phyloP scores from a whole-genome alignment of 2,797 vertebrate species.

The Mareca penelope region DNA sequence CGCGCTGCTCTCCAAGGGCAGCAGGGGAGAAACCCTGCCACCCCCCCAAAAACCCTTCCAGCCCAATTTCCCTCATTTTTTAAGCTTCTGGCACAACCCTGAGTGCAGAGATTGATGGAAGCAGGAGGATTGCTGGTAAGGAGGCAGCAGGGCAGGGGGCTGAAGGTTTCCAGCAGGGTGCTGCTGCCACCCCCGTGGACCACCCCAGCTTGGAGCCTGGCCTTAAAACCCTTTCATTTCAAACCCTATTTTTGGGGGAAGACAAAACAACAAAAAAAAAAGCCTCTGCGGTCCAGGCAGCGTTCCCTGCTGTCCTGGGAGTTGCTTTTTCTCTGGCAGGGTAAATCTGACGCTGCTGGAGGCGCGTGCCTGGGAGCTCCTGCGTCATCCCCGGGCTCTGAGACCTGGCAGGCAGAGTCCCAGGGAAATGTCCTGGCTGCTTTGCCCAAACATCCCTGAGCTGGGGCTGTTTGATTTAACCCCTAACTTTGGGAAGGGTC shows the following conservation, averaged over 20 bases:
- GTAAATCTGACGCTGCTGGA: not conserved
- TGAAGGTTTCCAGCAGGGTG: not conserved
- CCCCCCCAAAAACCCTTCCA: not conserved
- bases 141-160: not conserved
- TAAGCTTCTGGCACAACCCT: not conserved
- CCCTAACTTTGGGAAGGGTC: not conserved
- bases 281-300: not conserved
- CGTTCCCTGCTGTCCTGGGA: too few species aligned
- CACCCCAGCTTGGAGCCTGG: not conserved
- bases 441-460: not conserved
- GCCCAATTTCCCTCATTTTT: not conserved
- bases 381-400: not conserved
- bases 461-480: not conserved
- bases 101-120: not conserved
- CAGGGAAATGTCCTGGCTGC: not conserved
- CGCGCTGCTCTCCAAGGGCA: not conserved
- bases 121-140: not conserved
- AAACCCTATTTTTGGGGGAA: not conserved
- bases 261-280: too few species aligned
- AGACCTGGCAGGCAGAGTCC: not conserved
- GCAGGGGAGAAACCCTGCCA: not conserved
- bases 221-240: not conserved
- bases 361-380: not conserved
- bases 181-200: not conserved
- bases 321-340: not conserved